A percentile compares a stretch with the other conserved stretches of the same genome.
Evolutionary conservation across 2,888 invertebrate species (phyloP).

Genomic region (Euplagia quadripunctaria): DNA sequence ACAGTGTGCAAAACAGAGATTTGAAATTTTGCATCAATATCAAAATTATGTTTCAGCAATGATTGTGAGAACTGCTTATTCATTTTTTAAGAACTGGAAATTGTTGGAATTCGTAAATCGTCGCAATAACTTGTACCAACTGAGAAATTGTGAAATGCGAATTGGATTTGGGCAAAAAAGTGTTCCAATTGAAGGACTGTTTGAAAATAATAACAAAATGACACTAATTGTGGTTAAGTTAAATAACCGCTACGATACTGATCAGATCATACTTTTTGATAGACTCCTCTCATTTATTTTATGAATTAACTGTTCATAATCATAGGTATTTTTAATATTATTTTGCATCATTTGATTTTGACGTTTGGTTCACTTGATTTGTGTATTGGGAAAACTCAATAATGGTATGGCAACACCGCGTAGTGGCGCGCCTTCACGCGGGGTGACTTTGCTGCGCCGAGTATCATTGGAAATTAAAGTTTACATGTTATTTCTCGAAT

Average conservation of each 20-base stretch:
- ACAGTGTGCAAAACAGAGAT: too few species aligned
- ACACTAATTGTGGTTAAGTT: too few species aligned
- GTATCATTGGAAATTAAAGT: slow-evolving; percentile 77
- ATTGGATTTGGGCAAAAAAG: too few species aligned
- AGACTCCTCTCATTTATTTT: too few species aligned
- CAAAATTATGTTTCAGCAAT: neutral
- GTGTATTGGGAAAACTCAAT: slow-evolving; percentile 42
- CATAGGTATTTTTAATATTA: neutral
- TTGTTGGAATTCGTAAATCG: neutral
- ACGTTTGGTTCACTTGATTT: slow-evolving; percentile 1
- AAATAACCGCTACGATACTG: too few species aligned
- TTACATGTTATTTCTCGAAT: slow-evolving; percentile 76
- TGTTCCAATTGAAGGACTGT: too few species aligned
- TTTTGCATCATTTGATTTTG: neutral
- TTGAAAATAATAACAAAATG: too few species aligned
- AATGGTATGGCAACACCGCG: slow-evolving; percentile 68
- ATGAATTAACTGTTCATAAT: too few species aligned
- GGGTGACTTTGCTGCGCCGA: slow-evolving; percentile 66
- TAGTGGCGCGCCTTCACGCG: slow-evolving; percentile 75
- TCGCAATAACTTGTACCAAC: neutral
- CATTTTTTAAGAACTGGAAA: neutral
- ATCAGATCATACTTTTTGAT: too few species aligned
- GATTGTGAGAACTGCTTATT: neutral
- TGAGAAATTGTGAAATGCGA: neutral
- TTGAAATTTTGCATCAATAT: neutral